Evolutionary conservation across 92 coral and sea anemone species (phyloP), one percentile per base, ranked within the genome.

Genomic region (Ricordea florida): DNA sequence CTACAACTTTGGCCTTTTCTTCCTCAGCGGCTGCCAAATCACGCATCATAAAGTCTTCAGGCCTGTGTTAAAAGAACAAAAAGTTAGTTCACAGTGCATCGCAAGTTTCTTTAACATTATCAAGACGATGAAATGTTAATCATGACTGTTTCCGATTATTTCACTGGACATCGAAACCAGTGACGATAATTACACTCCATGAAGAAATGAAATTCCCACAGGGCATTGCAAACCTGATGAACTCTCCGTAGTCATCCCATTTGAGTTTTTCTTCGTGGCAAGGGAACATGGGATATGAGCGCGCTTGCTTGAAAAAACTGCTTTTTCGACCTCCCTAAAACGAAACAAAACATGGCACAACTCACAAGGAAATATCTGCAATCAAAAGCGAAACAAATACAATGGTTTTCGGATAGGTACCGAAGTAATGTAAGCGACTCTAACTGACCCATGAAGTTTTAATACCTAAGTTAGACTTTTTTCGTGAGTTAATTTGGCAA

Each of bases 241-340:
- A 88, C 69, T 94, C 98, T 2, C 98, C 98, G 37, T 94, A 94
- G 31, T 94, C 98, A 35, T 94, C 98, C 97, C 98, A 94, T 64
- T 94, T 94, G 58, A 92, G 62, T 49, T 85, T 89, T 25, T 94
- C 98, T 75, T 94, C 98, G 35, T 94, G 84, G 56, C 97, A 94
- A 5, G 98, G 98, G 55, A 94, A 94, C 98, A 94, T 94, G n/a
- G 98, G 98, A 51, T 91, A 94, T 0, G 98, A 92, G 64, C 94
- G 88, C 0, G 98, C 98, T 68, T 94, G 98, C 59, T 94, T 94
- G 85, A 94, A 94, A 64, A 94, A 94, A 42, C 96, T 92, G 71
- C 98, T 88, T 46, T 94, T 94, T 20, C 93, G 82, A 18, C 97
- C 93, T 57, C 98, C 85, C 98, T 94, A 49, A 10, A 45, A 57